Conservation (phyloP, 1,140 invertebrate genomes). For the Stenopsyche tienmushanensis region DNA sequence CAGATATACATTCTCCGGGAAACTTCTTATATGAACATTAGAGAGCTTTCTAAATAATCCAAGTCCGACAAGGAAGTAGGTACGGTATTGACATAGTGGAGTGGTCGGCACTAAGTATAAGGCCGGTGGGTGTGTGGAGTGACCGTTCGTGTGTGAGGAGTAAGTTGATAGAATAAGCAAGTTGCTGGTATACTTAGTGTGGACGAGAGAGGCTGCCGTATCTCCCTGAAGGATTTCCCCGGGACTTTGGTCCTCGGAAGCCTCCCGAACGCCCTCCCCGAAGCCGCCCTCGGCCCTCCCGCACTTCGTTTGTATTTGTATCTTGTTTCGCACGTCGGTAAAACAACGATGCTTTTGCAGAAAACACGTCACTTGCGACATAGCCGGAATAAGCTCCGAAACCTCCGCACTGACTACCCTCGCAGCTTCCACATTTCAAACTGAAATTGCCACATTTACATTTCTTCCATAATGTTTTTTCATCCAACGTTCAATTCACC, state of each 20-base stretch:
- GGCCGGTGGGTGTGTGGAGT: slow-evolving; percentile 40
- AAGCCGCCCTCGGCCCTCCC: background rate
- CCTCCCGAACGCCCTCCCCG: background rate
- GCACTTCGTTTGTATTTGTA: slow-evolving; percentile 31
- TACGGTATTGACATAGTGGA: slow-evolving; percentile 60
- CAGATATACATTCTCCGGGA: too few relatives aligned
- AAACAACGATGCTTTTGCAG: background rate
- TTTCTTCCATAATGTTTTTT: too few relatives aligned
- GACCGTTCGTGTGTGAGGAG: slow-evolving; percentile 40
- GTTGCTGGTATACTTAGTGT: slow-evolving; percentile 48
- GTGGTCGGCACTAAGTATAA: slow-evolving; percentile 55
- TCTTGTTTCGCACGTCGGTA: slow-evolving; percentile 37
- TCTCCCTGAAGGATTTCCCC: slow-evolving; percentile 29
- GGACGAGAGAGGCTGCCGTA: slow-evolving; percentile 41
- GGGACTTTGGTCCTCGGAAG: slow-evolving; percentile 4
- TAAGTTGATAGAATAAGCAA: slow-evolving; percentile 58
- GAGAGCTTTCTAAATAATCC: slow-evolving; percentile 62
- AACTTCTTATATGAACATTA: slow-evolving; percentile 60
- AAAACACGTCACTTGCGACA: background rate
- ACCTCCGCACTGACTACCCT: too few relatives aligned
- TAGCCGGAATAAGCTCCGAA: too few relatives aligned
- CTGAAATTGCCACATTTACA: too few relatives aligned
- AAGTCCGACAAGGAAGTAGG: slow-evolving; percentile 58
- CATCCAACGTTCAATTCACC: too few relatives aligned
- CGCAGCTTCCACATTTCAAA: too few relatives aligned